Percentiles rank a stretch among this genome's conserved stretches.
Evolutionary conservation across 1,140 invertebrate species (phyloP).

Genomic region (Neotoxoptera formosana): DNA sequence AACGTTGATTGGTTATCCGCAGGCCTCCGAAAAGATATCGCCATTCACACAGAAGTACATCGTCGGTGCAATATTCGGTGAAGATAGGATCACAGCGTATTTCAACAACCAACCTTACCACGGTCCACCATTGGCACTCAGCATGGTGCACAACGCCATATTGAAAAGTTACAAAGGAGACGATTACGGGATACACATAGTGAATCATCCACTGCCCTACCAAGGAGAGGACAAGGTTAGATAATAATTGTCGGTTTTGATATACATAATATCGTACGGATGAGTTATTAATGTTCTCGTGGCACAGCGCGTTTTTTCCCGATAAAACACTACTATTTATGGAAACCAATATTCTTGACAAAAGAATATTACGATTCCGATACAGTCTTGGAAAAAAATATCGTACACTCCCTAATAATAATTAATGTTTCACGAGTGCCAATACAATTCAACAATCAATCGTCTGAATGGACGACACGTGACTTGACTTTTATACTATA

Average conservation of each 20-base stretch:
- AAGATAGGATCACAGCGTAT: constrained; percentile 66
- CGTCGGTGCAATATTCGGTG: constrained; percentile 65
- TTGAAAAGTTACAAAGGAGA: constrained; percentile 64
- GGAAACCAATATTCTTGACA: neutral
- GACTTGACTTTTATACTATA: no score
- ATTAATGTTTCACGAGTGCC: no score
- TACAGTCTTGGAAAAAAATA: no score
- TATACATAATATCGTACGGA: neutral
- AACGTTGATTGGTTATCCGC: neutral
- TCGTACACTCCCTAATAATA: no score
- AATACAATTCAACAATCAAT: no score
- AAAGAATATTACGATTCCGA: neutral
- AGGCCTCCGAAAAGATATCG: constrained; percentile 61
- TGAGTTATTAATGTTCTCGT: neutral
- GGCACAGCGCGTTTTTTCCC: no score
- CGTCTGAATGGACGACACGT: no score
- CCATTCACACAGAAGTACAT: constrained; percentile 64
- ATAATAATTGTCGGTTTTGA: neutral
- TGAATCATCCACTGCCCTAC: constrained; percentile 75
- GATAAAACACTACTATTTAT: neutral
- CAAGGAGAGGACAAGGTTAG: constrained; percentile 62
- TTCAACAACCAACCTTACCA: constrained; percentile 76
- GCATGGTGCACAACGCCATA: constrained; percentile 71
- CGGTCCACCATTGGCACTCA: constrained; percentile 72
- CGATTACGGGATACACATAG: constrained; percentile 67